A percentile compares a stretch with the other conserved stretches of the same genome.
phyloP scores from a whole-genome alignment of 2,113 vertebrate genomes.

The Machaerirhynchus nigripectus region DNA sequence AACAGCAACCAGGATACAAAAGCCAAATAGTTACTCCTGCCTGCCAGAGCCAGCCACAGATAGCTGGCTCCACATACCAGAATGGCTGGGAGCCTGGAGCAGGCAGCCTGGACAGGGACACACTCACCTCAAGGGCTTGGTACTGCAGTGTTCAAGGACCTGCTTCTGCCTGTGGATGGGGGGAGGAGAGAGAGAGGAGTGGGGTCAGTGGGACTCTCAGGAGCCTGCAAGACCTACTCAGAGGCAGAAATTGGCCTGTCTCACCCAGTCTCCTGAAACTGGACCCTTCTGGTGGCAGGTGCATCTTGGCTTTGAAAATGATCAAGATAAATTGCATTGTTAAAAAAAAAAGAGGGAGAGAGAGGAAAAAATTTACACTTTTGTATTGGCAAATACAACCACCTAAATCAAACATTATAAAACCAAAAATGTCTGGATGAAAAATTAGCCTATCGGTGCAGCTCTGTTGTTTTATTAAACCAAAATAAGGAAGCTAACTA shows the following conservation, averaged over 20 bases:
- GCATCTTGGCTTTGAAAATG: not conserved
- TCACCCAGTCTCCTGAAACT: not conserved
- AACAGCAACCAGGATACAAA: not conserved
- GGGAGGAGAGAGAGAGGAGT: not conserved
- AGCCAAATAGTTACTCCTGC: not conserved
- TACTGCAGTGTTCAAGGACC: not conserved
- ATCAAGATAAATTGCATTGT: not conserved
- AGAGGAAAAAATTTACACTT: accelerated
- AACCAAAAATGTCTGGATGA: not conserved
- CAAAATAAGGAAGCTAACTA: not conserved
- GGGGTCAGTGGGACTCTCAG: not conserved
- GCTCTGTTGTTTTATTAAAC: not conserved
- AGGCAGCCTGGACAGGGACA: not conserved
- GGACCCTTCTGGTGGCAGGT: not conserved
- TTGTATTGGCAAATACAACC: not conserved
- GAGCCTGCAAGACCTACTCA: not conserved
- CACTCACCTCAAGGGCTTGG: not conserved
- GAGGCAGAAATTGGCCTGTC: not conserved
- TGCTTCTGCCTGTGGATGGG: not conserved
- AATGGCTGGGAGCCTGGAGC: not conserved
- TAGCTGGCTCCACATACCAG: not conserved
- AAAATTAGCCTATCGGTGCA: not conserved
- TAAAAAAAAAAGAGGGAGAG: not conserved
- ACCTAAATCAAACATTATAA: not conserved
- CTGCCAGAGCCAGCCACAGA: not conserved